Evolutionary conservation across 2,888 invertebrate genomes (phyloP).

Genomic region (Marronus borbonicus): DNA sequence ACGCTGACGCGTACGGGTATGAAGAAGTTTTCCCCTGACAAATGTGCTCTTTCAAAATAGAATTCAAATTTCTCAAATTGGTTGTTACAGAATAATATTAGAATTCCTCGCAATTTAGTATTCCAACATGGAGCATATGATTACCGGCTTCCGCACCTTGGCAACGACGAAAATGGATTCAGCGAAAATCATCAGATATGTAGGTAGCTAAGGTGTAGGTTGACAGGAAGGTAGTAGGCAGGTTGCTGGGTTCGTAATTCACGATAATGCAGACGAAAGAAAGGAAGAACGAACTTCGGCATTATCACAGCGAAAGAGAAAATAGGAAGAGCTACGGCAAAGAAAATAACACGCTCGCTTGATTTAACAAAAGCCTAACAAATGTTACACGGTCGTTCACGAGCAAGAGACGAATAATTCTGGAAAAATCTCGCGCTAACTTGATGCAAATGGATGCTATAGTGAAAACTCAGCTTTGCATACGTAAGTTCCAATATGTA

Average conservation of each 20-base stretch:
- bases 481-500: conserved; percentile 21
- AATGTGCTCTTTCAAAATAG: conserved; percentile 11
- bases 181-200: conserved; percentile 32
- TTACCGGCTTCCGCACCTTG: conserved; percentile 17
- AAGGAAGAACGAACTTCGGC: neutral
- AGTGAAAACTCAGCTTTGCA: conserved; percentile 18
- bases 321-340: conserved; percentile 14
- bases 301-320: neutral
- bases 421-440: conserved; percentile 11
- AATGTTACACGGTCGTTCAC: conserved; percentile 24
- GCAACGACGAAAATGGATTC: conserved; percentile 29
- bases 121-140: conserved; percentile 42
- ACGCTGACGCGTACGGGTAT: neutral
- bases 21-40: neutral
- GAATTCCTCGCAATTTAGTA: conserved; percentile 39
- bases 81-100: conserved; percentile 34
- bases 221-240: neutral
- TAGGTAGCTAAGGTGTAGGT: neutral
- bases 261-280: conserved; percentile 7
- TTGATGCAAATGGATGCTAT: conserved; percentile 17
- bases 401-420: conserved; percentile 18
- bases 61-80: conserved; percentile 43
- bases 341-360: conserved; percentile 36
- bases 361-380: conserved; percentile 34
- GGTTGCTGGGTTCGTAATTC: conserved; percentile 16